These are phyloP conservation scores for Allolobophora icterica DNA, from an alignment of 2,888 invertebrate genomes.

Conservation along the genomic window DNA sequence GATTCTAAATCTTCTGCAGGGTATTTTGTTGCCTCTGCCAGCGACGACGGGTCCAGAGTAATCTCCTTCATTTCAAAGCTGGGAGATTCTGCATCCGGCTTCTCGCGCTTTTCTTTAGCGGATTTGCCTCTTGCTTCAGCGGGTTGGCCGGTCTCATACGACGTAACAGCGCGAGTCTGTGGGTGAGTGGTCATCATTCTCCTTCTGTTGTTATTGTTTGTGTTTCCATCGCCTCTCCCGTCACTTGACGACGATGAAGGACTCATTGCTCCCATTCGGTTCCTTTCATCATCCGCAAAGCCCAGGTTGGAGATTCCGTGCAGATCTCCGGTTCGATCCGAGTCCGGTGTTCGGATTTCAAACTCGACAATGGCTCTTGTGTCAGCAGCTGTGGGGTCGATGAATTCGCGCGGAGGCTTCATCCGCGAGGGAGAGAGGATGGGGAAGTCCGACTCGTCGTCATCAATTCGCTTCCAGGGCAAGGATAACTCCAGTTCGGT, in stretches of 20 bases:
- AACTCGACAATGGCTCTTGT: background rate
- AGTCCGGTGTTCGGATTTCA: background rate
- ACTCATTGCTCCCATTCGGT: background rate
- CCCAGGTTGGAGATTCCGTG: background rate
- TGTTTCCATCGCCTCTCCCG: background rate
- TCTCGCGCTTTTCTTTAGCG: background rate
- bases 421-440: background rate
- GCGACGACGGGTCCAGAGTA: background rate
- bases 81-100: background rate
- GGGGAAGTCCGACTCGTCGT: background rate
- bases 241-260: background rate
- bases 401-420: background rate
- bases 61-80: background rate
- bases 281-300: background rate
- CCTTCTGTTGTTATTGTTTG: slow-evolving; percentile 18
- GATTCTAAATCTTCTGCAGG: background rate
- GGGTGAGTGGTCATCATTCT: too few species aligned
- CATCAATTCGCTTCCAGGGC: slow-evolving; percentile 6
- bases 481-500: slow-evolving; percentile 9
- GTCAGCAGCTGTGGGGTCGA: background rate
- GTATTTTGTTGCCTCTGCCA: background rate
- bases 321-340: background rate
- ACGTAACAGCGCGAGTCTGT: background rate
- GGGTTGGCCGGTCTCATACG: background rate
- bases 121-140: background rate